Evolutionary conservation across 2,113 vertebrate species (phyloP), one percentile per base, ranked within the genome.

Genomic region (Aphelocoma coerulescens): DNA sequence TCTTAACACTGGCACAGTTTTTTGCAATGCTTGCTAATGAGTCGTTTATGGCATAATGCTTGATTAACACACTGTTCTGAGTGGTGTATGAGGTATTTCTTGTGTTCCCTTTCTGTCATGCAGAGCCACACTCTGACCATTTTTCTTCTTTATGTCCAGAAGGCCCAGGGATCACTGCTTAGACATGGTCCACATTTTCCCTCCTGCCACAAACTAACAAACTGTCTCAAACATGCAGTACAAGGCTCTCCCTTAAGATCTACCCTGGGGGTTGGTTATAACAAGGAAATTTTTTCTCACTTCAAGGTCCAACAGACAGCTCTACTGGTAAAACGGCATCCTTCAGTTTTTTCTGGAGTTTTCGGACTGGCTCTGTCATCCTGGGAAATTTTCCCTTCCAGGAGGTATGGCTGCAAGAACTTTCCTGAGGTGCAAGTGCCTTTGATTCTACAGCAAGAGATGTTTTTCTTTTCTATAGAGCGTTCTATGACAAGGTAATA

Each of bases 171-270:
- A 71, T 51, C 0, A 2, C 65, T 78, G 39, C 80, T 55, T 48
- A 54, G 63, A 43, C 35, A n/a, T 1, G 1, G 19, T 35, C 30
- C 1, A 3, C 1, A 1, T 80, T 76, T 78, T 66, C 26, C 35
- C 6, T 69, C 32, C 46, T 73, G 41, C 17, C 48, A 44, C 46
- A 76, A 72, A 55, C 49, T 32, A 48, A 51, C 13, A 51, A 57
- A 21, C 33, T 62, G 16, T 57, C 59, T 75, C 35, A 79, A 43
- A 75, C 4, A 3, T 17, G 39, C 7, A 11, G 48, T 28, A 33
- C 39, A 10, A 52, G 32, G 65, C 32, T 68, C 18, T 77, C 21
- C 28, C 16, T 80, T 77, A 55, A 63, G 20, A 32, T 63, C 90
- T 52, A 0, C n/a, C n/a, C 10, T 48, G 24, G 8, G 18, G 11